Evolutionary conservation across 2,797 vertebrate species (phyloP).

Genomic region (Peromyscus melanophrys): DNA sequence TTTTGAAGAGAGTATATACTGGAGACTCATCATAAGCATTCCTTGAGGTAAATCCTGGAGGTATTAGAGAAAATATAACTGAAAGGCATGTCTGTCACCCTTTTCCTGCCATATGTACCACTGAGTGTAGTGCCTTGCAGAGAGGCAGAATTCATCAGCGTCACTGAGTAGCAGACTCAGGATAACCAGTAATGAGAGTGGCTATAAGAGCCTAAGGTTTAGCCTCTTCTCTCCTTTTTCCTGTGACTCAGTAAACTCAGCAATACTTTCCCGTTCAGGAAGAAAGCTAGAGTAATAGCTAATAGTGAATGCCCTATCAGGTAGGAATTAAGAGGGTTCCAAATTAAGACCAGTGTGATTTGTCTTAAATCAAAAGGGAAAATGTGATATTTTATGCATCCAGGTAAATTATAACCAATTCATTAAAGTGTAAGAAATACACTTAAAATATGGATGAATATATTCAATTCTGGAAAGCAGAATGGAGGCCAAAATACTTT

Average conservation of each 20-base stretch:
- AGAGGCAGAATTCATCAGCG: not conserved
- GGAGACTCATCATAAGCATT: not conserved
- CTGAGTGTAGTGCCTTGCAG: not conserved
- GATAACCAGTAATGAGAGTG: not conserved
- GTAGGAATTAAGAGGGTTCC: constrained; percentile 3
- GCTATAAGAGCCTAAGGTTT: not conserved
- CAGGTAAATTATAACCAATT: constrained; percentile 25
- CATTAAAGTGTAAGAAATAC: constrained; percentile 40
- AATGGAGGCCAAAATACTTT: not conserved
- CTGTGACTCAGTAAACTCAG: constrained; percentile 1
- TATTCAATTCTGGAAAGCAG: not conserved
- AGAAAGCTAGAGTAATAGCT: constrained; percentile 1
- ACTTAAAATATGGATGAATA: constrained; percentile 28
- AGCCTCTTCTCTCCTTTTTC: not conserved
- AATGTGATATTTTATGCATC: not conserved
- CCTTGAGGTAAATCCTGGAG: not conserved
- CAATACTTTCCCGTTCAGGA: not conserved
- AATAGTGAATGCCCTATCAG: not conserved
- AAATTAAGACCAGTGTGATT: constrained; percentile 14
- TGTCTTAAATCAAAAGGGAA: not conserved
- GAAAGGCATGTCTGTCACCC: not conserved
- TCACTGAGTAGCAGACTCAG: not conserved
- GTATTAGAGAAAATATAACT: not conserved
- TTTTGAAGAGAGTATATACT: not conserved
- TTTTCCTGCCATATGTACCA: not conserved